A percentile compares a stretch with the other conserved stretches of the same genome.
These are phyloP conservation scores for Ostrea edulis DNA, from an alignment of 1,140 invertebrate genomes.

Conservation along the genomic window DNA sequence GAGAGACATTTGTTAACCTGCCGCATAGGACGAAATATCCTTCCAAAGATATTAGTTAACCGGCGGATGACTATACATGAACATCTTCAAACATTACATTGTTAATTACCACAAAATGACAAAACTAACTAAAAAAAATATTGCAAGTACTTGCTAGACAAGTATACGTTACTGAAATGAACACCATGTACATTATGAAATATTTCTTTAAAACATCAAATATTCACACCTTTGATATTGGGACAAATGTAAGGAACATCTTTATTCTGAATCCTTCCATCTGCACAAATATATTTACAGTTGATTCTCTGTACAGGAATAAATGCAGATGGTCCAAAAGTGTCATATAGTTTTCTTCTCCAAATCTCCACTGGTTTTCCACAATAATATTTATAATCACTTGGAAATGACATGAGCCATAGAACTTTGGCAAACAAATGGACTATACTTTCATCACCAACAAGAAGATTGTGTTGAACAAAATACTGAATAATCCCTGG, in stretches of 20 bases:
- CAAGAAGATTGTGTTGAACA: constrained; percentile 41
- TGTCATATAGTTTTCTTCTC: not conserved
- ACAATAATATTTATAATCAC: constrained; percentile 2
- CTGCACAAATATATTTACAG: constrained; percentile 49
- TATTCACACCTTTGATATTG: constrained; percentile 21
- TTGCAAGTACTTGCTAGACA: no score
- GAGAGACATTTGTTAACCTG: not conserved
- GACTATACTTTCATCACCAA: constrained; percentile 5
- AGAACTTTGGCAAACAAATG: constrained; percentile 45
- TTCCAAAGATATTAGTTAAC: not conserved
- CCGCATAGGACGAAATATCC: not conserved
- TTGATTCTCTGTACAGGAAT: constrained; percentile 46
- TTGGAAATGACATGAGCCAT: constrained; percentile 35
- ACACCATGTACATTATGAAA: not conserved
- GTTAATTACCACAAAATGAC: no score
- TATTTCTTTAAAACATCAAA: not conserved
- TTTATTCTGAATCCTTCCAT: constrained; percentile 21
- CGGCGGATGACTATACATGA: no score
- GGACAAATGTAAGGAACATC: constrained; percentile 14
- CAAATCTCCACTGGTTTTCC: constrained; percentile 42
- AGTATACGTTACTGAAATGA: no score
- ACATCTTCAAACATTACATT: not conserved
- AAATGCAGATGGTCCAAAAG: constrained; percentile 27
- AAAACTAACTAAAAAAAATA: no score
- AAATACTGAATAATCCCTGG: constrained; percentile 45